phyloP scores from a whole-genome alignment of 2,797 vertebrate genomes.

The Sorex maritimensis region DNA sequence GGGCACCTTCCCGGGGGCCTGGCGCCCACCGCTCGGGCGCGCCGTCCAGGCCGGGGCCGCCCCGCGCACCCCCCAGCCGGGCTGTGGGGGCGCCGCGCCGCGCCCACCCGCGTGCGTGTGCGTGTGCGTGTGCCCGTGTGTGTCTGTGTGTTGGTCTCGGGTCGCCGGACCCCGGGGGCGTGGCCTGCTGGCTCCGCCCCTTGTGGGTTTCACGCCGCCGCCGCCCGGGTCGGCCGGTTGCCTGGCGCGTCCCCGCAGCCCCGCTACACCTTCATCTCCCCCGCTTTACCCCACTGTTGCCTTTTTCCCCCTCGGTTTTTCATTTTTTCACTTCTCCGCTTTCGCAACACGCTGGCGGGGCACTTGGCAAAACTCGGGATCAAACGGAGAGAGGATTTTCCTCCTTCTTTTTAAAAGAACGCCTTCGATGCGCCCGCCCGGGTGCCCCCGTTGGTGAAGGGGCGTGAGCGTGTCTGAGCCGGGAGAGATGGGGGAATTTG shows the following conservation, averaged over 20 bases:
- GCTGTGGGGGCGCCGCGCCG: not conserved
- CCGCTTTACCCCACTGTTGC: not conserved
- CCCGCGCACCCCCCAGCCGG: not conserved
- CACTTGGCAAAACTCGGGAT: constrained; percentile 50
- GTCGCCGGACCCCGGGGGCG: constrained; percentile 28
- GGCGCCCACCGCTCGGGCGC: not conserved
- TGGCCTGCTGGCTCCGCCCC: too few species aligned
- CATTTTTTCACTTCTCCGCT: not conserved
- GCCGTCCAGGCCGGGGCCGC: not conserved
- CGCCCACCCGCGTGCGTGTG: not conserved
- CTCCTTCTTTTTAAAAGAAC: not conserved
- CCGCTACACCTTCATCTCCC: not conserved
- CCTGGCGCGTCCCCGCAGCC: not conserved
- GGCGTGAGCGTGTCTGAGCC: constrained; percentile 91
- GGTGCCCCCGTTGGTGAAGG: not conserved
- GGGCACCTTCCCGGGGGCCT: not conserved
- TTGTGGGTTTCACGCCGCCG: not conserved
- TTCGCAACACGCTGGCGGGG: not conserved
- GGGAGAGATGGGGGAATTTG: constrained; percentile 93
- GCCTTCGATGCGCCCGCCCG: not conserved
- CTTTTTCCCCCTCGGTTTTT: accelerated
- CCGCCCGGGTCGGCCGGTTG: too few species aligned
- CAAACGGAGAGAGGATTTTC: not conserved
- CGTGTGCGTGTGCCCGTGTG: too few species aligned
- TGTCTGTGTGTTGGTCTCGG: not conserved